Conservation (phyloP, 2,888 invertebrate genomes). For the Amphipyra tragopoginis region DNA sequence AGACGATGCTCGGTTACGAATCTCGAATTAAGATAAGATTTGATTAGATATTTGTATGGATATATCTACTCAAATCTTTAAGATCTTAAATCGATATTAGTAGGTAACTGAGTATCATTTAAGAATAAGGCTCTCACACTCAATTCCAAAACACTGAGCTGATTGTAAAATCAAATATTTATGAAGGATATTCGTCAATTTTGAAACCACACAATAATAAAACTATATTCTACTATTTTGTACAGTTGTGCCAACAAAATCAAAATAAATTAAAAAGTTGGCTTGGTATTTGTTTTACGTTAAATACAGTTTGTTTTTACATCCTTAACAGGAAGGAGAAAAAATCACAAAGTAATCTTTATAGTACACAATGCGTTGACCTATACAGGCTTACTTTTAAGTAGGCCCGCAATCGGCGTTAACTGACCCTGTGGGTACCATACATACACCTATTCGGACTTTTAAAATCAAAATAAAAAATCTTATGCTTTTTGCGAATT, state of each 20-base stretch:
- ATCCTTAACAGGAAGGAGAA: conserved; percentile 12
- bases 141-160: conserved; percentile 54
- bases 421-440: background rate
- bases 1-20: too few species aligned
- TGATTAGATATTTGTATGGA: too few species aligned
- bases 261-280: conserved; percentile 23
- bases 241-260: conserved; percentile 51
- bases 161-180: conserved; percentile 47
- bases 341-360: conserved; percentile 20
- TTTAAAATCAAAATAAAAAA: too few species aligned
- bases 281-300: conserved; percentile 11
- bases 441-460: too few species aligned
- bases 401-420: background rate
- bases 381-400: background rate
- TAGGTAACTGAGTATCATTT: too few species aligned
- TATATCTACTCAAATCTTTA: too few species aligned
- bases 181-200: conserved; percentile 43
- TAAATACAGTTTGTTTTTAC: conserved; percentile 45
- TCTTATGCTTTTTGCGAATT: too few species aligned
- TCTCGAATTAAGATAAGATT: too few species aligned
- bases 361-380: conserved; percentile 7
- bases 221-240: conserved; percentile 50
- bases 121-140: conserved; percentile 39
- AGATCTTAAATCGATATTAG: too few species aligned
- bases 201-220: conserved; percentile 56